Conservation (phyloP, 2,888 invertebrate species). For the Yponomeuta cagnagella region DNA sequence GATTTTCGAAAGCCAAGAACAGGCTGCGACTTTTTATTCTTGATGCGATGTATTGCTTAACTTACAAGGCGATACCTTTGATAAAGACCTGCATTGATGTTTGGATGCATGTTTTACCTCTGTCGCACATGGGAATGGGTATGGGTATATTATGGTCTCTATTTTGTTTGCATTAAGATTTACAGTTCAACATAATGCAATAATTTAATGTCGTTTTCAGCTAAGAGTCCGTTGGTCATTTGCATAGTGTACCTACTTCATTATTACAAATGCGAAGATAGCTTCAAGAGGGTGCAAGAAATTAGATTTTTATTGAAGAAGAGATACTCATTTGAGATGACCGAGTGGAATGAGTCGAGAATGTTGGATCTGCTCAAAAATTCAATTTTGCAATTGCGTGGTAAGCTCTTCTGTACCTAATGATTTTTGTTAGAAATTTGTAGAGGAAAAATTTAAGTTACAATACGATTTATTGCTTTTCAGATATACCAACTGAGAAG, state of each 20-base stretch:
- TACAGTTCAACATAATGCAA: background rate
- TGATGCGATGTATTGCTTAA: conserved; percentile 66
- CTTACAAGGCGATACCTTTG: conserved; percentile 52
- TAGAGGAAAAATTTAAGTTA: background rate
- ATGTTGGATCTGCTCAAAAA: conserved; percentile 52
- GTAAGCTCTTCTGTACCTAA: conserved; percentile 30
- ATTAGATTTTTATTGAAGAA: conserved; percentile 44
- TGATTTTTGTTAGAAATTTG: background rate
- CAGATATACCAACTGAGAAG: conserved; percentile 44
- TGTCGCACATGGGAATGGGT: conserved; percentile 56
- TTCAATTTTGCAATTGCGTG: conserved; percentile 43
- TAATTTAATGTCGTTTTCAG: conserved; percentile 35
- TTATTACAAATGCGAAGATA: conserved; percentile 60
- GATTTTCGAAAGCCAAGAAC: conserved; percentile 43
- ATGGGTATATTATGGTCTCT: conserved; percentile 25
- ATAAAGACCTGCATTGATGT: conserved; percentile 60
- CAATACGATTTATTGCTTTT: conserved; percentile 18
- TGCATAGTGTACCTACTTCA: conserved; percentile 61
- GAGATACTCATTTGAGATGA: conserved; percentile 52
- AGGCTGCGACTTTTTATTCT: conserved; percentile 54
- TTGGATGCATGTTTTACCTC: conserved; percentile 57
- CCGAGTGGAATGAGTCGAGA: conserved; percentile 57
- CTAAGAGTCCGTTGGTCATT: conserved; percentile 52
- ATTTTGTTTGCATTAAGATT: background rate
- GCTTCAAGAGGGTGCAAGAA: conserved; percentile 38